These are phyloP conservation scores for Myotis yumanensis DNA, from an alignment of 2,113 vertebrate species.

Conservation along the genomic window DNA sequence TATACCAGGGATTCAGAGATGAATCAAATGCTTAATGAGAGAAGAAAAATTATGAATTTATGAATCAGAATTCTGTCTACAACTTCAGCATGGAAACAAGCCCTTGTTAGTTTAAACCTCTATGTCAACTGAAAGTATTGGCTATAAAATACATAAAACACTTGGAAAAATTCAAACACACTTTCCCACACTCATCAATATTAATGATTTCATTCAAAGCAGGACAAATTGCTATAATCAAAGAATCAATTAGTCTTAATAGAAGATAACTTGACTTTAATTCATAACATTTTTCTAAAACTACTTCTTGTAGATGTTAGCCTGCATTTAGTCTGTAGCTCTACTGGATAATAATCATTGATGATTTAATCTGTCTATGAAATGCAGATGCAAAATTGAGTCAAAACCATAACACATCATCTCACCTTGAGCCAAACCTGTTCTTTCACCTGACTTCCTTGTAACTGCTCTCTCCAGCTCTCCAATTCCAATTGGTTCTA, in stretches of 20 bases:
- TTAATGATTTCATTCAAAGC: constrained; percentile 46
- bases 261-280: constrained; percentile 22
- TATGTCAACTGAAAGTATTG: constrained; percentile 38
- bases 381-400: neutral
- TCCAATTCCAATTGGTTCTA: neutral
- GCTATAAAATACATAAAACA: neutral
- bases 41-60: constrained; percentile 25
- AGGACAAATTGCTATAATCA: constrained; percentile 40
- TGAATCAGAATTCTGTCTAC: constrained; percentile 6
- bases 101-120: constrained; percentile 34
- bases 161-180: constrained; percentile 37
- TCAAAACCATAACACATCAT: neutral
- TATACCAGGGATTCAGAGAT: neutral
- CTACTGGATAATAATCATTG: neutral
- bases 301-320: neutral
- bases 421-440: neutral
- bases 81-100: constrained; percentile 36
- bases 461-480: neutral
- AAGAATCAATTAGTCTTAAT: constrained; percentile 40
- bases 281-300: constrained; percentile 47
- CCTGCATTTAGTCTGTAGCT: neutral
- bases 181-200: neutral
- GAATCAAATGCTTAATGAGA: constrained; percentile 14
- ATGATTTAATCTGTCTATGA: neutral
- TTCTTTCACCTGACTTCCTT: neutral